Evolutionary conservation across 2,113 vertebrate genomes (phyloP), one percentile per base, ranked within the genome.

Genomic region (Perognathus longimembris): DNA sequence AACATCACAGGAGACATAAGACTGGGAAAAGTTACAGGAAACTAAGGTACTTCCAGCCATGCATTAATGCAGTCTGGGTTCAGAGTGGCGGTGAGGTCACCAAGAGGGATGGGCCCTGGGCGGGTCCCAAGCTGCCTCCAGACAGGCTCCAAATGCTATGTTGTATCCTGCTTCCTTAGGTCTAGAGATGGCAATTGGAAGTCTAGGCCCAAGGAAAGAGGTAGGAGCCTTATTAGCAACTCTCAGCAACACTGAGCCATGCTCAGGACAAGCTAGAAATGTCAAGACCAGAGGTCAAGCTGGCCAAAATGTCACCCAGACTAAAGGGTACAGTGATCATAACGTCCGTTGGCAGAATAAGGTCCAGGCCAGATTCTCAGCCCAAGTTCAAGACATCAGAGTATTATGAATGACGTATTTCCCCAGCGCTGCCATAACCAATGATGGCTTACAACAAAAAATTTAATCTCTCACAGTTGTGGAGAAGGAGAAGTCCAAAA

Each of bases 1-100:
- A 95, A 89, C 84, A 97, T 95, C 67, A 84, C 57, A 88, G 74
- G 67, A 96, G 91, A 95, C 67, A 92, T 75, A 36, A 64, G 38
- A 28, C 84, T 91, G 91, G 75, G 67, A 90, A 81, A 86, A 86
- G 73, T 88, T 94, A 92, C 73, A 94, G 92, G 83, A 94, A 93
- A 10, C 28, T 22, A 76, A 64, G 70, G 36, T 45, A 66, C 76
- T 87, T 87, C 63, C 45, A 82, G 81, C 7, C 38, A 64, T 80
- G 74, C 85, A 67, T 93, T 88, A 92, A 74, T 81, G 69, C 32
- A 20, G 57, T 87, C 77, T 94, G 87, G 59, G 45, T 61, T 61
- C 59, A 61, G 36, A 76, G 12, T 4, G 26, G n/a, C 15, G 21
- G 66, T 74, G 69, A 89, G 76, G 89, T 86, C 61, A 88, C 50